Base-by-base conservation (phyloP, 2,888 invertebrate species). In the Philaethria dido region DNA sequence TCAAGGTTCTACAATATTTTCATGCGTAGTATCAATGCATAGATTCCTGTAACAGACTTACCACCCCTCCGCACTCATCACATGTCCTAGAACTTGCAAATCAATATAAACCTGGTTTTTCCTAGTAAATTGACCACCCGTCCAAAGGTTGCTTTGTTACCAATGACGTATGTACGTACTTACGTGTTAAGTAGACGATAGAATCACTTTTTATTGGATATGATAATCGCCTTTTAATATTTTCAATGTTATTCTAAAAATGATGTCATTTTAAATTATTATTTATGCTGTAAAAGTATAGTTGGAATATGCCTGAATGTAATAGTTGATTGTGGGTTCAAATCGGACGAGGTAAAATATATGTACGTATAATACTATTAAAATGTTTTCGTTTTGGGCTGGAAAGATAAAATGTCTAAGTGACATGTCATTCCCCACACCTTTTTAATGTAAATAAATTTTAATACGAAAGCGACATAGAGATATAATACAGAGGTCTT, bases 81-180 rank as follows among this genome's bases (percentile, higher is more conserved):
- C 18, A 42, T 42, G 50, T 6, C 60, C 59, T 60, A 52, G 59
- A 64, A 50, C 59, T 64, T 50, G 47, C 18, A 22, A 60, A 65
- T 65, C 64, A 33, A 65, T 65, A 60, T 33, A n/a, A 33, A 22
- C 42, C 64, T 48, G 64, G 64, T 48, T 60, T 65, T 65, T 65
- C 59, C 64, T 65, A 60, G 50, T 48, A 59, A 42, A 25, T 42
- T 25, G 4, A 25, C 55, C 55, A 42, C 42, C 25, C 25, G 57
- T 42, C 22, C 57, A 57, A 57, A 57, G 57, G 42, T 57, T 57
- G 22, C 16, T 42, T 33, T 5, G 14, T 57, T n/a, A 22, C 42
- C 42, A 42, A 42, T 57, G 57, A 57, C 57, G 42, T 42, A 22
- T 0, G 8, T 39, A 52, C 16, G 9, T 52, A 33, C 3, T 9